Evolutionary conservation across 1,140 invertebrate species (phyloP), one percentile per base, ranked within the genome.

Genomic region (Drusus annulatus): DNA sequence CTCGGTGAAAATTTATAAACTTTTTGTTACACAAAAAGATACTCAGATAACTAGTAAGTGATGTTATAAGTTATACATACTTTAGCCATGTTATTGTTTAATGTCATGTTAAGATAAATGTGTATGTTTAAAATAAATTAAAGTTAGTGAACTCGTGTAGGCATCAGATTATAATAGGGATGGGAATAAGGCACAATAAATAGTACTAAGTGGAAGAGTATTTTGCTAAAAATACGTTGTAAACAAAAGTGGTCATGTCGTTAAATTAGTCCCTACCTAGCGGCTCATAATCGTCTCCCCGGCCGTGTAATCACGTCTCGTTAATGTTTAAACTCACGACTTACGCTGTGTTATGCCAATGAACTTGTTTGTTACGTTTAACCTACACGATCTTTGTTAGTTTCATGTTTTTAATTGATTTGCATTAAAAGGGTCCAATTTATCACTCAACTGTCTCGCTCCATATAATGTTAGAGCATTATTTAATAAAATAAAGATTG

Each of bases 181-280:
- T 80, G 75, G 78, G 56, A 45, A 80, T 81, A 62, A 78, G 80
- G 79, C 82, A 83, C 82, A 83, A 83, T 83, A 81, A 83, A 83
- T 81, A 83, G 82, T 81, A 83, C 76, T 81, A 83, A 81, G 8
- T 45, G 10, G 79, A 79, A 68, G 60, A 80, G 51, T 83, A 83
- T 83, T 79, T 83, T 80, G 80, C 81, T 81, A 71, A 79, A 79
- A 79, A 79, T 74, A 75, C 58, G 17, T 58, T 58, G 36, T 50
- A 36, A 60, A 36, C 7, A 76, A 60, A n/a, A 21, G 65, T 52
- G 7, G 17, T 78, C 63, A 73, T 79, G 77, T 73, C 52, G 23
- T 31, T 60, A 76, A 31, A 17, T 15, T 79, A 73, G 68, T 19
- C 23, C 52, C 68, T 76, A 78, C 54, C 68, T 51, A 52, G 62